A percentile compares a stretch with the other conserved stretches of the same genome.
These are phyloP conservation scores for Pinna nobilis DNA, from an alignment of 1,140 invertebrate genomes.

Conservation along the genomic window DNA sequence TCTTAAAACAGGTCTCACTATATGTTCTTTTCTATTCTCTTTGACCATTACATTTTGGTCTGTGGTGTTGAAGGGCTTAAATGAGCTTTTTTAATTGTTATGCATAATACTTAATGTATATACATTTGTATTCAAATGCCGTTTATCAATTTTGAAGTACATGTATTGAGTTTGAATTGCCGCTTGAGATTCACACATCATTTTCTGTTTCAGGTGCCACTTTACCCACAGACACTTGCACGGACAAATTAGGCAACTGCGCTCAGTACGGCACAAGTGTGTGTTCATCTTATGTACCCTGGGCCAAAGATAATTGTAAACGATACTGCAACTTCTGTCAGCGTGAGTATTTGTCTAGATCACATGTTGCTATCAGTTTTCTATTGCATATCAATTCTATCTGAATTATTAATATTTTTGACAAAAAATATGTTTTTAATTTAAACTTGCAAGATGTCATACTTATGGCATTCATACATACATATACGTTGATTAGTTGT, in stretches of 20 bases:
- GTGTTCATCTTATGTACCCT: conserved; percentile 53
- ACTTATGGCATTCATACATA: no score
- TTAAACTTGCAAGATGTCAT: no score
- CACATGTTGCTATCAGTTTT: not conserved
- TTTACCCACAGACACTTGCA: conserved; percentile 48
- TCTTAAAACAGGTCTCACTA: no score
- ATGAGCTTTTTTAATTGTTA: not conserved
- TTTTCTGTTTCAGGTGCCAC: not conserved
- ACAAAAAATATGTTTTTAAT: no score
- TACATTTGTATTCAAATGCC: not conserved
- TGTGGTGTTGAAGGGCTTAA: not conserved
- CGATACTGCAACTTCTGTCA: conserved; percentile 57
- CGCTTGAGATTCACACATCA: not conserved
- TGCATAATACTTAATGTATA: not conserved
- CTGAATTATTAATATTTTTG: no score
- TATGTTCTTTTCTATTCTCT: not conserved
- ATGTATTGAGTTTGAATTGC: not conserved
- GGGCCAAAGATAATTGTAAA: conserved; percentile 60
- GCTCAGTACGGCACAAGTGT: conserved; percentile 47
- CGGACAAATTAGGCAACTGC: conserved; percentile 52
- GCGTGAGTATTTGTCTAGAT: not conserved
- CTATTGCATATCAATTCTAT: not conserved
- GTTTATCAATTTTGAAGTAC: not conserved
- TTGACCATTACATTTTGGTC: no score
- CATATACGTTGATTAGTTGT: no score